Evolutionary conservation across 2,113 vertebrate species (phyloP), one percentile per base, ranked within the genome.

Genomic region (Lampris incognitus): DNA sequence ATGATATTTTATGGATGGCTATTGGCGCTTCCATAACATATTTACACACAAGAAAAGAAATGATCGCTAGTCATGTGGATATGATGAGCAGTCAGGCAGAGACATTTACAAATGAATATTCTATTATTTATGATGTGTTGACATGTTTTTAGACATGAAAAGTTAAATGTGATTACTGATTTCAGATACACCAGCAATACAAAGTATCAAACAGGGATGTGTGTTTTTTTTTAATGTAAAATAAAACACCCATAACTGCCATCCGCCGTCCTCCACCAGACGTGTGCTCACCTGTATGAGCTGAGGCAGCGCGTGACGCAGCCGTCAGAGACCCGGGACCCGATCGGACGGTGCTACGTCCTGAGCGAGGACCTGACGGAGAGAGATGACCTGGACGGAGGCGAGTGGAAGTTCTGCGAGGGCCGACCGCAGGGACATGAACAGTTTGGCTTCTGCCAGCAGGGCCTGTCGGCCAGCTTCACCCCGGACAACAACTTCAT

Each of bases 391-490:
- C 76, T 96, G 84, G 96, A 98, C 2, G 97, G 98, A 0, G 97
- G 97, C 1, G 96, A 98, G 67, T 99, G 97, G 97, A 97, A 97
- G 59, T 98, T 99, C 91, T 99, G 98, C 2, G 94, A 98, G 89
- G 97, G 97, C 4, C 93, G 98, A 0, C 88, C 96, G 0, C 96
- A 96, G 89, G 96, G 97, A 63, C 98, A 99, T 0, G 97, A 99
- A 51, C 96, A 96, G 51, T 99, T 99, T 66, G 97, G 98, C 2
- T 96, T 95, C 91, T 99, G 98, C 88, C 98, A 99, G 92, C 98
- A 99, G 92, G 98, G 98, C 2, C 85, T 97, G 38, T 94, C 97
- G 0, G 96, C 95, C 0, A 96, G 95, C 62, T 99, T 99, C 93
- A 97, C 96, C 46, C 95, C 96, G 0, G 97, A 99, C 89, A 95